Conservation (phyloP, 2,113 vertebrate genomes). For the Amphilophus citrinellus region DNA sequence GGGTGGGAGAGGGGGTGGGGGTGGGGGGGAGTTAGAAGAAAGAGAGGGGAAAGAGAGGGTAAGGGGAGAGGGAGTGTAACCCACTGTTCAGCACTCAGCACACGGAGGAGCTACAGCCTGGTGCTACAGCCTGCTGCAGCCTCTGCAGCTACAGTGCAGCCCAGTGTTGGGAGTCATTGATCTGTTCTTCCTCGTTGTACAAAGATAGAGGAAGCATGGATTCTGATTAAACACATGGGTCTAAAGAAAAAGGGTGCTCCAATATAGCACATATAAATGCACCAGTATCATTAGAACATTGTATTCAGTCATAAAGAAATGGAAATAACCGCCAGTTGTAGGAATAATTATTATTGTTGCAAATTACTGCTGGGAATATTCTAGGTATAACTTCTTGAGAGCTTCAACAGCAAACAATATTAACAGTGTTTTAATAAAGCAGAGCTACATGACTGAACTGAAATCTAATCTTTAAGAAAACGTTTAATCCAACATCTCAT, state of each 20-base stretch:
- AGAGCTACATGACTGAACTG: not conserved
- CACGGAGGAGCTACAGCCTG: constrained; percentile 76
- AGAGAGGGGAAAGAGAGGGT: not conserved
- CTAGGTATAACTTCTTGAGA: constrained; percentile 5
- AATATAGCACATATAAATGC: not conserved
- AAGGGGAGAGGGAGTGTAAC: constrained; percentile 33
- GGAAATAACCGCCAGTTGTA: not conserved
- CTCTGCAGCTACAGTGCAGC: constrained; percentile 72
- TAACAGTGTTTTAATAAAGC: constrained; percentile 18
- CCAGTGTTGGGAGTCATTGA: constrained; percentile 75
- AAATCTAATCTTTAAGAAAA: constrained; percentile 26
- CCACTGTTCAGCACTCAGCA: constrained; percentile 81
- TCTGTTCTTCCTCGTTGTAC: constrained; percentile 71
- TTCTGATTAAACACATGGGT: constrained; percentile 58
- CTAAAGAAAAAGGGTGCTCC: not conserved
- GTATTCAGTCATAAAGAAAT: not conserved
- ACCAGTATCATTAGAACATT: not conserved
- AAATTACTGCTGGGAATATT: constrained; percentile 24
- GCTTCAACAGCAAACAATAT: constrained; percentile 13
- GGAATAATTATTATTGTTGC: not conserved
- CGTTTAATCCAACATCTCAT: constrained; percentile 28
- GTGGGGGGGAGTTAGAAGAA: not conserved
- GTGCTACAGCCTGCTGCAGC: constrained; percentile 68
- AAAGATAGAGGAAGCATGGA: constrained; percentile 69
- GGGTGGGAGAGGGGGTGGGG: not conserved